Evolutionary conservation across 2,113 vertebrate genomes (phyloP).

Genomic region (Pao palembangensis): DNA sequence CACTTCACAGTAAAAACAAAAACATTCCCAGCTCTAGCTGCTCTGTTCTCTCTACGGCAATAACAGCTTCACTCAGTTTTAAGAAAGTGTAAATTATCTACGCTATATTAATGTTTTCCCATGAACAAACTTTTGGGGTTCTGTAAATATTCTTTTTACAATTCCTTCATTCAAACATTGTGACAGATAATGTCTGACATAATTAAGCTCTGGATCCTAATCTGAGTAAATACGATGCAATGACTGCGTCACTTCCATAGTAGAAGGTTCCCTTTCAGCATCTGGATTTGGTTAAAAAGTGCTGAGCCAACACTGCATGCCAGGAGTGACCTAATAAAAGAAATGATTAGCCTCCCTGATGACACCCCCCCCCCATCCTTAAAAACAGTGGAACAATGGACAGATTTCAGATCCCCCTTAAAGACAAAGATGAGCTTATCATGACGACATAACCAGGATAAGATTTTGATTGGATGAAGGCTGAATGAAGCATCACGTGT

Average conservation of each 20-base stretch:
- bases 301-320: constrained; percentile 6
- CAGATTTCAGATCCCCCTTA: neutral
- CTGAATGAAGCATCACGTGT: no score
- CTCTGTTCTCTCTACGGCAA: neutral
- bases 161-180: neutral
- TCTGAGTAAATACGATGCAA: constrained; percentile 9
- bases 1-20: neutral
- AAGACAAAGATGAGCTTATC: neutral
- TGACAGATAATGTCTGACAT: neutral
- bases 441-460: neutral
- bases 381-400: neutral
- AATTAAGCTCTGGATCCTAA: neutral
- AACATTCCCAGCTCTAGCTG: neutral
- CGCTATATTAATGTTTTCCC: neutral
- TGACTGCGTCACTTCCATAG: neutral
- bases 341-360: neutral
- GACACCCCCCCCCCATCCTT: neutral
- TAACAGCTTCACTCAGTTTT: neutral
- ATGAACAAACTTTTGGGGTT: constrained; percentile 3
- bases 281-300: constrained; percentile 21
- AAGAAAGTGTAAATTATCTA: neutral
- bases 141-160: constrained; percentile 3
- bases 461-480: neutral
- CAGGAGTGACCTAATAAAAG: constrained; percentile 4
- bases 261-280: constrained; percentile 10